Conservation (phyloP, 2,113 vertebrate species). For the Pithys albifrons region DNA sequence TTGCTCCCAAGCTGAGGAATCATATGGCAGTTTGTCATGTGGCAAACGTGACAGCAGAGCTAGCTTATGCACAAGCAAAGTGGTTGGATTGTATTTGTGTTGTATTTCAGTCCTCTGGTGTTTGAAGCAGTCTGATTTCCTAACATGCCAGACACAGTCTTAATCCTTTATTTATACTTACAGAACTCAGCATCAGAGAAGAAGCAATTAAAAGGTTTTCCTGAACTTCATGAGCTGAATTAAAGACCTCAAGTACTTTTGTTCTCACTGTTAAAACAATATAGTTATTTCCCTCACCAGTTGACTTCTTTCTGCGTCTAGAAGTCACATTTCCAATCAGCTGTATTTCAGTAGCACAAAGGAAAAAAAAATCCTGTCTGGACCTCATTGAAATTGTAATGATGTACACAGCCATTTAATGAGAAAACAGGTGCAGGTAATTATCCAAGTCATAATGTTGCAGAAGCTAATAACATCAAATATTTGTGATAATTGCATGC, state of each 20-base stretch:
- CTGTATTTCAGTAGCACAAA: constrained; percentile 29
- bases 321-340: constrained; percentile 42
- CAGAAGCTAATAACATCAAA: constrained; percentile 52
- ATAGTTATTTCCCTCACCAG: not conserved
- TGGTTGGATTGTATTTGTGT: not conserved
- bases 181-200: not conserved
- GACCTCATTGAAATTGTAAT: constrained; percentile 43
- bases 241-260: not conserved
- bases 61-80: not conserved
- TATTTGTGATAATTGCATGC: constrained; percentile 55
- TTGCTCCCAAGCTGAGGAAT: not conserved
- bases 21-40: not conserved
- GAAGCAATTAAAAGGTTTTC: constrained; percentile 35
- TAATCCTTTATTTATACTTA: not conserved
- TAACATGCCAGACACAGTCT: not conserved
- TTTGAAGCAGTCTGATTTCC: not conserved
- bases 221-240: constrained; percentile 24
- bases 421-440: constrained; percentile 56
- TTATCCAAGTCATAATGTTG: constrained; percentile 55
- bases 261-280: constrained; percentile 1
- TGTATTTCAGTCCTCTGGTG: not conserved
- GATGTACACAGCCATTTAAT: constrained; percentile 39
- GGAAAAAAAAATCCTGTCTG: not conserved
- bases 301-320: constrained; percentile 12
- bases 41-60: not conserved